Evolutionary conservation across 2,888 invertebrate species (phyloP), one percentile per base, ranked within the genome.

Genomic region (Aquatica leii): DNA sequence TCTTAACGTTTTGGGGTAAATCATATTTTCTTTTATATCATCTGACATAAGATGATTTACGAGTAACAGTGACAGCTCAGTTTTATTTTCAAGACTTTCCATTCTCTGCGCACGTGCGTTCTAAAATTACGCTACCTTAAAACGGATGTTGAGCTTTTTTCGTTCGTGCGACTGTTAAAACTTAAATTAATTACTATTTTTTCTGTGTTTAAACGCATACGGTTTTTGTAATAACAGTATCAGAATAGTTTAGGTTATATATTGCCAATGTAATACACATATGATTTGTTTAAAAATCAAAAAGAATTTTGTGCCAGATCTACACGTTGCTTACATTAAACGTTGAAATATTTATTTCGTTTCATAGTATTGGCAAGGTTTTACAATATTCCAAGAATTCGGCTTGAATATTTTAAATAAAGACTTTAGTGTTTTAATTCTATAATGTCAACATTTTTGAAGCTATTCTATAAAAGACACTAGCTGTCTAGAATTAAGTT

Each of bases 111-210:
- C 62, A 62, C 62, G 62, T 62, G 62, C 34, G 40, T 24, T 20
- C 57, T 62, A 62, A 57, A 58, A 53, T 62, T 62, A 62, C 40
- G 53, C n/a, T 11, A 46, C 18, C 14, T 56, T 34, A 49, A 41
- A 51, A 51, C 61, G 61, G 61, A 62, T 56, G 56, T 52, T 41
- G 18, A 11, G 21, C 20, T 35, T 40, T 49, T 20, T 49, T 53
- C 49, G n/a, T 55, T 60, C 21, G n/a, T 11, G 17, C 18, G 18
- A 35, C 24, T 6, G 24, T 6, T 24, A 24, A 24, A 24, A 24
- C 24, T 24, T 2, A 24, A 2, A 24, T 24, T 24, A 24, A 24
- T 24, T 24, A 24, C 24, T 24, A 2, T 24, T 24, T 24, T 6
- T 24, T 24, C 24, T 24, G 2, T 35, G 34, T 48, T 18, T 43